phyloP scores from a whole-genome alignment of 2,888 invertebrate genomes.

The Andrena haemorrhoa region DNA sequence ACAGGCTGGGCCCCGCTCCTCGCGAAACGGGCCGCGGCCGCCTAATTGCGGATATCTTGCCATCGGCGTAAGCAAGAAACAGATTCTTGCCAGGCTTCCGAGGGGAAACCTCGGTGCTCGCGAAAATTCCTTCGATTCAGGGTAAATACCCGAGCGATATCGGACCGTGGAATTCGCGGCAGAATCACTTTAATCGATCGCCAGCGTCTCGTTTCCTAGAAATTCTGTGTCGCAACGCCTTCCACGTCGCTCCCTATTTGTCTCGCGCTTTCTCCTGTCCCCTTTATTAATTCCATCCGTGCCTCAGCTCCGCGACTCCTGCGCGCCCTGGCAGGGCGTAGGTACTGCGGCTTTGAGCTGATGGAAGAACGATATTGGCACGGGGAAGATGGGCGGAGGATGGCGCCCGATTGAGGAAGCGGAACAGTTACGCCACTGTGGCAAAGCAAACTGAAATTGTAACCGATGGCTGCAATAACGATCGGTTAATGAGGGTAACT shows the following conservation, averaged over 20 bases:
- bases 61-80: conserved; percentile 47
- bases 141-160: conserved; percentile 11
- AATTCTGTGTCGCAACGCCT: conserved; percentile 3
- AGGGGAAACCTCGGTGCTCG: not conserved
- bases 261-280: not conserved
- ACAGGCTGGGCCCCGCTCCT: conserved; percentile 18
- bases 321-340: not conserved
- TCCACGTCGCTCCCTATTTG: not conserved
- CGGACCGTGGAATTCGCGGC: not conserved
- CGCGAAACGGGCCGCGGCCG: conserved; percentile 32
- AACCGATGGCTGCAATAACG: conserved; percentile 41
- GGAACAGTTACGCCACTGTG: conserved; percentile 32
- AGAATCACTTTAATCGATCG: conserved; percentile 20
- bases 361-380: no score
- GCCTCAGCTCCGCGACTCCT: not conserved
- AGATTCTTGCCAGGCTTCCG: not conserved
- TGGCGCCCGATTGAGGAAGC: not conserved
- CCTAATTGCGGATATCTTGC: conserved; percentile 51
- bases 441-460: conserved; percentile 24
- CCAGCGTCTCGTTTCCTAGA: conserved; percentile 5
- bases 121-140: conserved; percentile 23
- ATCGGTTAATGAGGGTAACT: conserved; percentile 51
- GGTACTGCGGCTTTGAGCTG: no score
- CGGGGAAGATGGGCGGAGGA: not conserved
- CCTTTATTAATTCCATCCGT: not conserved